These are phyloP conservation scores for Festucalex cinctus DNA, from an alignment of 2,113 vertebrate species.

Conservation along the genomic window DNA sequence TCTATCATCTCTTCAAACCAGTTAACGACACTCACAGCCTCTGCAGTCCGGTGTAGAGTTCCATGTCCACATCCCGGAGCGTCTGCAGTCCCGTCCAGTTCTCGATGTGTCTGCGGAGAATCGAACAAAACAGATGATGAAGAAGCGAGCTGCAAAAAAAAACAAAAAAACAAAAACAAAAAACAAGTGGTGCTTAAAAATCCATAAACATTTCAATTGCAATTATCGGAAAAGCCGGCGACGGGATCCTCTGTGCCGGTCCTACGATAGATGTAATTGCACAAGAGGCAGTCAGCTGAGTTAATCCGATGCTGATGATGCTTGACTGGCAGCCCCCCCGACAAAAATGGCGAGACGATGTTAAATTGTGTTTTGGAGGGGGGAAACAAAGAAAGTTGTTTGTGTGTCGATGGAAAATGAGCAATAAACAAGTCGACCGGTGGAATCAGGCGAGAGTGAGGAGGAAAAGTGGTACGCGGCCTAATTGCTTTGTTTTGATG, in stretches of 20 bases:
- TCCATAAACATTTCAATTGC: conserved; percentile 61
- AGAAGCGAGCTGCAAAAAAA: not conserved
- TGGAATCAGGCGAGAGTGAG: not conserved
- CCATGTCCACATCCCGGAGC: conserved; percentile 95
- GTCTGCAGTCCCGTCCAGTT: conserved; percentile 94
- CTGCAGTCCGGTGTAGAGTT: conserved; percentile 94
- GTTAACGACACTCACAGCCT: conserved; percentile 84
- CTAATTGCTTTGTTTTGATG: conserved; percentile 1
- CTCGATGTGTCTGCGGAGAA: conserved; percentile 88
- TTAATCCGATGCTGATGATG: conserved; percentile 41
- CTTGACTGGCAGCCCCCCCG: not conserved
- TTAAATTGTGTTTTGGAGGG: not conserved
- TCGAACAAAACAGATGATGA: conserved; percentile 16
- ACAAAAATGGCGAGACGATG: not conserved
- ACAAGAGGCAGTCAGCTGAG: conserved; percentile 45
- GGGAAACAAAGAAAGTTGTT: not conserved
- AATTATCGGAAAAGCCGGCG: conserved; percentile 49
- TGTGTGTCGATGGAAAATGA: not conserved
- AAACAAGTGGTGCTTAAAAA: conserved; percentile 40
- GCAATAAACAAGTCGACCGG: not conserved
- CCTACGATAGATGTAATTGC: conserved; percentile 66
- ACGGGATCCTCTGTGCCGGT: conserved; percentile 48
- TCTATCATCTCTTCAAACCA: not conserved
- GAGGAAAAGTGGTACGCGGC: not conserved
- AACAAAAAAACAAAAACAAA: too few species aligned